Evolutionary conservation across 2,797 vertebrate species (phyloP).

Genomic region (Sebastes diaconus): DNA sequence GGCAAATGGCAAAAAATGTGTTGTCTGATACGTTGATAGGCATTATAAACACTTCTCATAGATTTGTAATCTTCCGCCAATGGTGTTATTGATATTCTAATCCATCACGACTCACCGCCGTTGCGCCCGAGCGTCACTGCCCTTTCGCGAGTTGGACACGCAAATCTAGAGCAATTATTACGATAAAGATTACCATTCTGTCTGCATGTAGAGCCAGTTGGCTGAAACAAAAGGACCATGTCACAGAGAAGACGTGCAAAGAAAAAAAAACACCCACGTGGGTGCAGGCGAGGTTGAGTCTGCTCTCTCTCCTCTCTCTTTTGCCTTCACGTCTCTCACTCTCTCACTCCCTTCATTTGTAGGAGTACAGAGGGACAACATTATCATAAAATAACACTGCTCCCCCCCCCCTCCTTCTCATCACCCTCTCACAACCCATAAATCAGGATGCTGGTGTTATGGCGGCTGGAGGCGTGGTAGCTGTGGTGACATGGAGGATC

Average conservation of each 20-base stretch:
- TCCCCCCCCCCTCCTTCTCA: slow-evolving; percentile 64
- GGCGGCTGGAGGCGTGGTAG: slow-evolving; percentile 92
- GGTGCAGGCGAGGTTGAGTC: slow-evolving; percentile 41
- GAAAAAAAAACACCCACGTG: slow-evolving; percentile 43
- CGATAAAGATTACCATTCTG: slow-evolving; percentile 55
- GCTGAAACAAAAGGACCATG: slow-evolving; percentile 63
- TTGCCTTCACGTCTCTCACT: slow-evolving; percentile 42
- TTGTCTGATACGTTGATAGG: slow-evolving; percentile 38
- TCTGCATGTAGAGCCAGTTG: slow-evolving; percentile 49
- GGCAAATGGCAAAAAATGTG: slow-evolving; percentile 31
- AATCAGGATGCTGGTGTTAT: slow-evolving; percentile 98
- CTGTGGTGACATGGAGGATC: slow-evolving; percentile 90
- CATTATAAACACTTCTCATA: slow-evolving; percentile 44
- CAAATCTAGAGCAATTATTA: slow-evolving; percentile 62
- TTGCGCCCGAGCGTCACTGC: slow-evolving; percentile 21
- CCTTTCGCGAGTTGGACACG: slow-evolving; percentile 56
- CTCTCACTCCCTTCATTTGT: slow-evolving; percentile 65
- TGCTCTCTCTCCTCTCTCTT: slow-evolving; percentile 45
- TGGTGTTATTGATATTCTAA: slow-evolving; percentile 60
- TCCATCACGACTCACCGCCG: slow-evolving; percentile 37
- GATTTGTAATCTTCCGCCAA: slow-evolving; percentile 43
- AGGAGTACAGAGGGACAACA: slow-evolving; percentile 81
- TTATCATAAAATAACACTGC: slow-evolving; percentile 93
- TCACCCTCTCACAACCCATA: slow-evolving; percentile 88
- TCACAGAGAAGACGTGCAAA: slow-evolving; percentile 35